Evolutionary conservation across 2,113 vertebrate species (phyloP).

Genomic region (Nothobranchius furzeri): DNA sequence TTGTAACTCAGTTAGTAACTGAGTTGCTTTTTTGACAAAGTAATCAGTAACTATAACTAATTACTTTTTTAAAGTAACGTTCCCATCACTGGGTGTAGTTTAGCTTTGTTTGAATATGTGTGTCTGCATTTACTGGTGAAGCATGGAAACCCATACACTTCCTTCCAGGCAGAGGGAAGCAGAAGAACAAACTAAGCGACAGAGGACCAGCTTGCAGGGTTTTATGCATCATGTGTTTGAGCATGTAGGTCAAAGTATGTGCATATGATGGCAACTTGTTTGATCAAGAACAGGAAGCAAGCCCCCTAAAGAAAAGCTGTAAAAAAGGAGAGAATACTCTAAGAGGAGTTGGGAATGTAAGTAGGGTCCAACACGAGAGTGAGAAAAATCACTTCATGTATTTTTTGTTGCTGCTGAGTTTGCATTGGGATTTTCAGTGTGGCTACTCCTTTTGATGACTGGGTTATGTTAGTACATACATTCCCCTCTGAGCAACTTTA

Average conservation of each 20-base stretch:
- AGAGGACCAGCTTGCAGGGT: constrained; percentile 21
- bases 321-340: not conserved
- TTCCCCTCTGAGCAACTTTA: constrained; percentile 25
- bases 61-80: too few relatives aligned
- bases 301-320: not conserved
- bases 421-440: constrained; percentile 35
- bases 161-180: too few relatives aligned
- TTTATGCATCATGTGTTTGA: constrained; percentile 41
- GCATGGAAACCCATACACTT: too few relatives aligned
- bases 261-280: not conserved
- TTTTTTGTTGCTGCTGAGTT: constrained; percentile 26
- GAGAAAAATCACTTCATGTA: too few relatives aligned
- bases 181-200: too few relatives aligned
- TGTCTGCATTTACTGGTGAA: too few relatives aligned
- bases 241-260: constrained; percentile 12
- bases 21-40: too few relatives aligned
- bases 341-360: not conserved
- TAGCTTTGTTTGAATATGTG: too few relatives aligned
- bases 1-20: too few relatives aligned
- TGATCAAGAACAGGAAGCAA: not conserved
- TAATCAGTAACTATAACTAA: too few relatives aligned
- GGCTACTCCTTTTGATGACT: constrained; percentile 49
- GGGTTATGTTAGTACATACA: constrained; percentile 26
- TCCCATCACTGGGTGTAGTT: too few relatives aligned
- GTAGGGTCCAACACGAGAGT: too few relatives aligned